phyloP scores from a whole-genome alignment of 1,140 invertebrate genomes.

The Antheraea pernyi region DNA sequence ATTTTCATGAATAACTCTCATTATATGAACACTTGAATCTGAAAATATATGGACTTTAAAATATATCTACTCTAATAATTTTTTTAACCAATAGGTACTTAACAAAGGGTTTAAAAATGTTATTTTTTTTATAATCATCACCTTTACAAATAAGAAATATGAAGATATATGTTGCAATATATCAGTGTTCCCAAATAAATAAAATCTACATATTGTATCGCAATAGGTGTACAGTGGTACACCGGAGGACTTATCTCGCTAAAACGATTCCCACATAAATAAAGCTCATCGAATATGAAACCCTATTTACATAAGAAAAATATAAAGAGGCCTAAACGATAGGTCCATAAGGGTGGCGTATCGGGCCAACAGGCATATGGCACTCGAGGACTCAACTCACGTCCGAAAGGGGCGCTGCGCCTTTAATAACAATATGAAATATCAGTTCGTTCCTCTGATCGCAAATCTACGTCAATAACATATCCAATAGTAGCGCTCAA shows the following conservation, averaged over 20 bases:
- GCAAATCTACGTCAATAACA: conserved; percentile 79
- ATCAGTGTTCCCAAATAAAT: conserved; percentile 53
- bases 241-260: conserved; percentile 71
- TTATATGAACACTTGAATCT: too few relatives aligned
- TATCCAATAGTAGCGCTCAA: conserved; percentile 78
- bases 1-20: too few relatives aligned
- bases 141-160: neutral
- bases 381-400: conserved; percentile 59
- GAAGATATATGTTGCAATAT: conserved; percentile 35
- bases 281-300: conserved; percentile 79
- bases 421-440: conserved; percentile 79
- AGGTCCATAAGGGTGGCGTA: conserved; percentile 66
- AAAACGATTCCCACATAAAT: conserved; percentile 79
- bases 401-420: conserved; percentile 56
- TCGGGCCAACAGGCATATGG: conserved; percentile 36
- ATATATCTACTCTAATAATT: too few relatives aligned
- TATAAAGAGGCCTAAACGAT: conserved; percentile 78
- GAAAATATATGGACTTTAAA: too few relatives aligned
- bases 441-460: conserved; percentile 79
- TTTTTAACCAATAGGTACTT: too few relatives aligned
- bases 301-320: conserved; percentile 78
- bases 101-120: too few relatives aligned
- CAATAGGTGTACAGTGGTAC: conserved; percentile 61
- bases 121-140: too few relatives aligned
- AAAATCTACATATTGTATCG: conserved; percentile 60